Conservation (phyloP, 2,113 vertebrate species). For the Lanius collurio region DNA sequence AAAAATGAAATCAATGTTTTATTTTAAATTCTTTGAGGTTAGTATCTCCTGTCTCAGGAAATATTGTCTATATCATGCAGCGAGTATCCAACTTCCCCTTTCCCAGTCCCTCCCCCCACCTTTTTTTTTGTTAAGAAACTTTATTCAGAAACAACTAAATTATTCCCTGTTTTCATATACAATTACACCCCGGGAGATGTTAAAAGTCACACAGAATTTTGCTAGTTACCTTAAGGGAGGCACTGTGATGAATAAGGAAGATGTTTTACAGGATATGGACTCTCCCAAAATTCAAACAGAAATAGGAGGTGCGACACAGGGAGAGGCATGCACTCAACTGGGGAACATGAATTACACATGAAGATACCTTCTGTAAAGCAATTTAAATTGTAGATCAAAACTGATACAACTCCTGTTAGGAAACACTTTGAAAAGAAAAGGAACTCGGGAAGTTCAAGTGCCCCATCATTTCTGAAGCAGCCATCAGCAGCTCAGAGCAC, state of each 20-base stretch:
- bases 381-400: conserved; percentile 20
- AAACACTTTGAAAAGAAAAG: conserved; percentile 34
- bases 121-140: conserved; percentile 43
- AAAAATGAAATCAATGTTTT: conserved; percentile 77
- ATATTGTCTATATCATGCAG: conserved; percentile 79
- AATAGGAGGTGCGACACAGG: neutral
- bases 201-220: conserved; percentile 55
- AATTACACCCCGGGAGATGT: conserved; percentile 60
- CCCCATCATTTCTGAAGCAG: neutral
- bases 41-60: conserved; percentile 85
- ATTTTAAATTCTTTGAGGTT: conserved; percentile 82
- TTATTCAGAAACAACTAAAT: conserved; percentile 65
- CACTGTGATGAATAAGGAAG: conserved; percentile 12
- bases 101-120: neutral
- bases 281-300: neutral
- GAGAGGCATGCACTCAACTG: neutral
- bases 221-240: conserved; percentile 36
- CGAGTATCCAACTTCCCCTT: conserved; percentile 51
- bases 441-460: neutral
- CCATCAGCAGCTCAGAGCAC: neutral
- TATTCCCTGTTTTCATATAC: conserved; percentile 57
- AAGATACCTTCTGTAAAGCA: neutral
- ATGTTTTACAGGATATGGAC: conserved; percentile 48
- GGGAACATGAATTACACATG: conserved; percentile 29
- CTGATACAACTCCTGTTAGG: neutral